Base-by-base conservation (phyloP, 2,888 invertebrate species). In the Sericinus montela region DNA sequence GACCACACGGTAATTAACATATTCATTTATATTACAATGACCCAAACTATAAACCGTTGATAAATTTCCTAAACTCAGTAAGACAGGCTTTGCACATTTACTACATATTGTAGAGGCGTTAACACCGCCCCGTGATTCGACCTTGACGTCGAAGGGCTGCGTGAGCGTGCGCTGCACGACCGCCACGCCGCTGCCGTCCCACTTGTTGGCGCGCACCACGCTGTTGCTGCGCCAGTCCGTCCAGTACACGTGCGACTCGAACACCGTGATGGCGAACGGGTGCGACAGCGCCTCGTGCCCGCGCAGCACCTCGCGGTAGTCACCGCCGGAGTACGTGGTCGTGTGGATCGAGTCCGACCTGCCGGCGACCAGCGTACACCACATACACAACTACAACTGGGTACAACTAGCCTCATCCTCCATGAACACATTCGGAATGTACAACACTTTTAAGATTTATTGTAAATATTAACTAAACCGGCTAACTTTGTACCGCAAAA, bases 191-290 rank as follows among this genome's bases (percentile, higher is more conserved):
- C 92, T 91, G 52, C 94, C 95, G 75, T 94, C 94, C 93, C 95
- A 97, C 83, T 97, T 97, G 84, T 95, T 95, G 25, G 97, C 96
- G 66, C 94, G 89, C 60, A 95, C 93, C 2, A 98, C 94, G 54
- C 95, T 93, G 74, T 95, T 96, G 48, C 93, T 93, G 56, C 96
- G 91, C 98, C 98, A 97, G 84, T 98, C 97, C 0, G 97, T 97
- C 97, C 97, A 98, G 85, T 96, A 98, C 9, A 97, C 93, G 77
- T 94, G 93, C 68, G 94, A 93, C 72, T 95, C 97, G 85, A 94
- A 97, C 51, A 97, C 89, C 0, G 95, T 92, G 56, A 97, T 93
- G 39, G 97, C 95, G 88, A 97, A 98, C 0, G 97, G 97, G 89
- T 97, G 97, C 40, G 95, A 92, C 46, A 95, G 84, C 62, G 93